phyloP scores from a whole-genome alignment of 2,113 vertebrate genomes.

The Agelaius phoeniceus region DNA sequence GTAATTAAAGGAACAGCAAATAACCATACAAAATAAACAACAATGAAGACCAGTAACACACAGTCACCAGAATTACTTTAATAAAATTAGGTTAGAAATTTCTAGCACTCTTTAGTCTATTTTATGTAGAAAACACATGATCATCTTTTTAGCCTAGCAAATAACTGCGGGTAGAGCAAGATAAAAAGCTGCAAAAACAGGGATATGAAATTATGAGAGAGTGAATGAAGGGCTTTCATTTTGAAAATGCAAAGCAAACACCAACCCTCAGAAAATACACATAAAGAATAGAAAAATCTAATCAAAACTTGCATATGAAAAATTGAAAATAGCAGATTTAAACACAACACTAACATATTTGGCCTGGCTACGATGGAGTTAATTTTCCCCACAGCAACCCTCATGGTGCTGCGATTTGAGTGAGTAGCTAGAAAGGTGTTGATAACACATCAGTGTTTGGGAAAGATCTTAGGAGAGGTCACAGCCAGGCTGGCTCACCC shows the following conservation, averaged over 20 bases:
- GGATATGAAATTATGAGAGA: background rate
- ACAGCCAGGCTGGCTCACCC: background rate
- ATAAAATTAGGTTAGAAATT: background rate
- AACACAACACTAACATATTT: background rate
- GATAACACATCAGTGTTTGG: background rate
- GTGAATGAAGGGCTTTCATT: background rate
- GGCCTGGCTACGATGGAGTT: background rate
- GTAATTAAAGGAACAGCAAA: background rate
- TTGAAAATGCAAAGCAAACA: background rate
- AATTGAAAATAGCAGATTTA: background rate
- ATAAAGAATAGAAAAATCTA: fast-evolving
- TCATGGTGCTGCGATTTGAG: background rate
- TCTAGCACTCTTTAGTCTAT: background rate
- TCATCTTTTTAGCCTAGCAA: background rate
- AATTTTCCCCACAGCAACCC: background rate
- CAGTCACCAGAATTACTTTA: background rate
- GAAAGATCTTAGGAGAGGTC: background rate
- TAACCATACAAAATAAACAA: background rate
- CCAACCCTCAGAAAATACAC: background rate
- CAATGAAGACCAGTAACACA: background rate
- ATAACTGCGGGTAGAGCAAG: background rate
- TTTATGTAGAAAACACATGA: background rate
- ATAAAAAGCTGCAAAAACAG: background rate
- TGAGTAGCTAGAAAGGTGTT: background rate
- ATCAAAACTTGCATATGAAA: background rate